Evolutionary conservation across 2,888 invertebrate genomes (phyloP).

Genomic region (Barypeithes pellucidus): DNA sequence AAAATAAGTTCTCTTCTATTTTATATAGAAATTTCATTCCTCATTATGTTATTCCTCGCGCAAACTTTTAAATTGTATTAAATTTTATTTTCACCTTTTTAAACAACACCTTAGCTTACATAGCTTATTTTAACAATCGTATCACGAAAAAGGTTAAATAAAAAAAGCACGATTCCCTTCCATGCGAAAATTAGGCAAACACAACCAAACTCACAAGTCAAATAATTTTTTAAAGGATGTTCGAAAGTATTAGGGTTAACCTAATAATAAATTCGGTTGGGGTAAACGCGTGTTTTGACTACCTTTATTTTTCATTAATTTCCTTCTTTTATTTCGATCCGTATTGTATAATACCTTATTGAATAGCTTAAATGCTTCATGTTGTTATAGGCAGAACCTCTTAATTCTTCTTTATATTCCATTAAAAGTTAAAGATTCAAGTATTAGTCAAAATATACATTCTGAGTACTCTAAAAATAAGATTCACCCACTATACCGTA

Average conservation of each 20-base stretch:
- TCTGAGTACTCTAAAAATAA: too few relatives aligned
- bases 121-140: not conserved
- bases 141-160: constrained; percentile 23
- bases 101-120: not conserved
- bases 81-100: not conserved
- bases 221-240: constrained; percentile 13
- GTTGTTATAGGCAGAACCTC: too few relatives aligned
- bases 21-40: too few relatives aligned
- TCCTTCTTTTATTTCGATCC: too few relatives aligned
- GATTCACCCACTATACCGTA: too few relatives aligned
- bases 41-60: too few relatives aligned
- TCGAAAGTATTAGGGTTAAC: not conserved
- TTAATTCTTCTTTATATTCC: too few relatives aligned
- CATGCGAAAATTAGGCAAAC: constrained; percentile 24
- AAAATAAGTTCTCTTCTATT: too few relatives aligned
- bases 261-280: not conserved
- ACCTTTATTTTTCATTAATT: not conserved
- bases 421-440: too few relatives aligned
- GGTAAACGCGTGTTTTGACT: constrained; percentile 25
- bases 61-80: not conserved
- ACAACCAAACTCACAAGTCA: constrained; percentile 21
- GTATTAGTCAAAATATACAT: too few relatives aligned
- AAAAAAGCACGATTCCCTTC: constrained; percentile 13
- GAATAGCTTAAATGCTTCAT: too few relatives aligned
- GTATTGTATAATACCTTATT: too few relatives aligned